Percentiles rank a stretch among this genome's conserved stretches.
phyloP scores from a whole-genome alignment of 2,113 vertebrate species.

The Austrofundulus limnaeus region DNA sequence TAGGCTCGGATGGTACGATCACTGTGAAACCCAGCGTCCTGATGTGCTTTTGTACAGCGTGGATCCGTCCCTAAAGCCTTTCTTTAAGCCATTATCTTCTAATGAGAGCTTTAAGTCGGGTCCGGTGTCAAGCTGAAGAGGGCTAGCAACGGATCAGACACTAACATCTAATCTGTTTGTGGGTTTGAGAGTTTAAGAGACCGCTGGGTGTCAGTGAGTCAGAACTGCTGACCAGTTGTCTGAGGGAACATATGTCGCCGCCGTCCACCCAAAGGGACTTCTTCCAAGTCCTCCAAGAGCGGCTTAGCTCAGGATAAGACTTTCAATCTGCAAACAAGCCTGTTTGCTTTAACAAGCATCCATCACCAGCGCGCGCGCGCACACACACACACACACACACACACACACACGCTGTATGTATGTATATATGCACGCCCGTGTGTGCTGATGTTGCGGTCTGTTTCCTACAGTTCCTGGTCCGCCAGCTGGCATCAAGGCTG shows the following conservation, averaged over 20 bases:
- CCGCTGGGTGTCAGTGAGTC: constrained; percentile 53
- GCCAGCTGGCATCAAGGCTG: constrained; percentile 95
- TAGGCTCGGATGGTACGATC: constrained; percentile 41
- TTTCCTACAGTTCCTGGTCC: constrained; percentile 84
- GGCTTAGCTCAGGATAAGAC: constrained; percentile 73
- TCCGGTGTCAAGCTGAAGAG: constrained; percentile 62
- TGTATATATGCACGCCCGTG: not conserved
- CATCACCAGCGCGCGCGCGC: constrained; percentile 31
- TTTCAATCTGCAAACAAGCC: constrained; percentile 67
- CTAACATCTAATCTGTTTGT: constrained; percentile 71
- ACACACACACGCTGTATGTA: not conserved
- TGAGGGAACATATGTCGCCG: constrained; percentile 75
- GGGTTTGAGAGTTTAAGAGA: constrained; percentile 59
- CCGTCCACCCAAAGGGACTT: constrained; percentile 52
- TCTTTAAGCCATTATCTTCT: constrained; percentile 34
- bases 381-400: constrained; percentile 31
- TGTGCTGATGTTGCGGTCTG: constrained; percentile 36
- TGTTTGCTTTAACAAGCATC: constrained; percentile 68
- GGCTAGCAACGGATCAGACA: constrained; percentile 66
- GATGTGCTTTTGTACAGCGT: constrained; percentile 45
- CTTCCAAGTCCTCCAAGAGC: constrained; percentile 68
- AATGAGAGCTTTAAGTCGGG: constrained; percentile 54
- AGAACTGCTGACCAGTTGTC: constrained; percentile 68
- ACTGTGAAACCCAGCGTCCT: constrained; percentile 36
- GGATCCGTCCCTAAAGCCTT: constrained; percentile 42